A percentile compares a stretch with the other conserved stretches of the same genome.
phyloP scores from a whole-genome alignment of 2,888 invertebrate species.

The Dioctria rufipes region DNA sequence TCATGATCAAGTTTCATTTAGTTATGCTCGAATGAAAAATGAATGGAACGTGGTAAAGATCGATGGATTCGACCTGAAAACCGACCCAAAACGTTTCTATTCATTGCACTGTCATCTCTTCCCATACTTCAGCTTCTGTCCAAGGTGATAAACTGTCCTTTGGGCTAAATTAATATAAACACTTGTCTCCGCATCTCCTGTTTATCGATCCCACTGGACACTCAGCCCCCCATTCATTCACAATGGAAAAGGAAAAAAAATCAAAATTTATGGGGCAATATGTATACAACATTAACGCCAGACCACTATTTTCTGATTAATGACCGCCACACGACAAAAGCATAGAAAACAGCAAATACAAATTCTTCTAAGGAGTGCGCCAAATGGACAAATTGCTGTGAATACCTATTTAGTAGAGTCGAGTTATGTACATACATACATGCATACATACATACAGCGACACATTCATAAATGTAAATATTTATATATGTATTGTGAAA shows the following conservation, averaged over 20 bases:
- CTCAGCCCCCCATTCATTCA: background rate
- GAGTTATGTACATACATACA: background rate
- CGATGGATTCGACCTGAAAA: slow-evolving; percentile 84
- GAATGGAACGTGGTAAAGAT: slow-evolving; percentile 90
- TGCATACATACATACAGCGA: no score
- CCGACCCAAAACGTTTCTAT: slow-evolving; percentile 90
- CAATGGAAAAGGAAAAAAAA: slow-evolving; percentile 1
- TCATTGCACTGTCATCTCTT: slow-evolving; percentile 92
- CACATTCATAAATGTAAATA: no score
- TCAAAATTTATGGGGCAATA: slow-evolving; percentile 42
- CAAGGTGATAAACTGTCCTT: slow-evolving; percentile 72
- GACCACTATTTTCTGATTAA: background rate
- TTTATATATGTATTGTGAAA: no score
- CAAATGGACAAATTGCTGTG: background rate
- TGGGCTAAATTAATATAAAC: background rate
- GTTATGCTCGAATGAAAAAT: slow-evolving; percentile 84
- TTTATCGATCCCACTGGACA: background rate
- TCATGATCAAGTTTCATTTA: slow-evolving; percentile 90
- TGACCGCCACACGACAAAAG: background rate
- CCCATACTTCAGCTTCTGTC: slow-evolving; percentile 88
- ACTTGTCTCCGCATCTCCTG: background rate
- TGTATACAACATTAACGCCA: slow-evolving; percentile 18
- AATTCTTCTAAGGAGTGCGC: background rate
- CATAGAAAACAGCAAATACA: background rate
- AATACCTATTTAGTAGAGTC: background rate